Percentiles rank a stretch among this genome's conserved stretches.
These are phyloP conservation scores for Acrossocheilus wenchowensis DNA, from an alignment of 2,797 vertebrate species.

Conservation along the genomic window DNA sequence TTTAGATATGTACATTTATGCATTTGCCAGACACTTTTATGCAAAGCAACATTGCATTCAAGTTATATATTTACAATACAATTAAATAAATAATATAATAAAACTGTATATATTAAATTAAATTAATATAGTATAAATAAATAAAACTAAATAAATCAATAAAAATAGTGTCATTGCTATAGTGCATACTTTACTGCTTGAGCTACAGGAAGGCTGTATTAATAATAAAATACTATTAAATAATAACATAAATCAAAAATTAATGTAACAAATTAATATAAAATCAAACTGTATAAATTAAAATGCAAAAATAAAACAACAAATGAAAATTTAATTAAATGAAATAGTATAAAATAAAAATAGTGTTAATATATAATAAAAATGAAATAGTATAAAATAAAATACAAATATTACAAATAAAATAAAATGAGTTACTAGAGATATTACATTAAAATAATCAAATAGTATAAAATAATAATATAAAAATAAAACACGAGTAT, in stretches of 20 bases:
- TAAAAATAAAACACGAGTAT: not conserved
- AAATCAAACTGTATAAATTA: not conserved
- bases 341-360: not conserved
- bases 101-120: not conserved
- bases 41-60: not conserved
- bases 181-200: not conserved
- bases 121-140: not conserved
- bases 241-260: not conserved
- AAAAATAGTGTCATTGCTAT: not conserved
- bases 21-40: not conserved
- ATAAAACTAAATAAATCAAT: not conserved
- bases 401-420: not conserved
- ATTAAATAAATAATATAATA: not conserved
- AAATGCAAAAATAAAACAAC: not conserved
- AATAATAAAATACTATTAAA: not conserved
- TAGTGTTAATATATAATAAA: too few relatives aligned
- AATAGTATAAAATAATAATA: not conserved
- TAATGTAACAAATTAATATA: too few relatives aligned
- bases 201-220: not conserved
- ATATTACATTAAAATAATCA: not conserved
- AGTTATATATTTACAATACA: not conserved
- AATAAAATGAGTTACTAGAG: not conserved
- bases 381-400: not conserved
- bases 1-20: slow-evolving; percentile 20
- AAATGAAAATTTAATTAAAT: not conserved